These are phyloP conservation scores for Corapipo altera DNA, from an alignment of 2,113 vertebrate genomes.

Conservation along the genomic window DNA sequence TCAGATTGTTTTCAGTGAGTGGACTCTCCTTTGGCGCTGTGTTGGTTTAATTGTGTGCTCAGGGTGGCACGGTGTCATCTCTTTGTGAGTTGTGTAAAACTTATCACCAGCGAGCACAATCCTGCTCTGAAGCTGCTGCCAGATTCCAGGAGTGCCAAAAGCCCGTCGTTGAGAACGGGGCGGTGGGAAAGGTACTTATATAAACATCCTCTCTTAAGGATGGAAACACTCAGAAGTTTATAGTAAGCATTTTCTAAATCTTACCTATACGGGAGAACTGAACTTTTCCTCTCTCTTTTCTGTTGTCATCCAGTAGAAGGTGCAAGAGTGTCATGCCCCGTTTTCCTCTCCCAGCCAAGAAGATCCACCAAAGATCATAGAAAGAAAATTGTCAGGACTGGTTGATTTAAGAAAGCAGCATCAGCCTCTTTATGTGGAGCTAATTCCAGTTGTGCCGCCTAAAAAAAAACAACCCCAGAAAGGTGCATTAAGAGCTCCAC, in stretches of 20 bases:
- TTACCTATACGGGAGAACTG: fast-evolving
- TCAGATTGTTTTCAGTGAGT: background rate
- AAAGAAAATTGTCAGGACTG: background rate
- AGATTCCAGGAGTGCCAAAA: background rate
- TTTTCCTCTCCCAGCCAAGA: conserved; percentile 2
- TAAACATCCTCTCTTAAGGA: background rate
- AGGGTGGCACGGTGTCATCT: background rate
- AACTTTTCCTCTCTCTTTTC: background rate
- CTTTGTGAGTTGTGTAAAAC: background rate
- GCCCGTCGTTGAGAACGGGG: background rate
- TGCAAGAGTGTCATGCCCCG: conserved; percentile 40
- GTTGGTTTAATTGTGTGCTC: background rate
- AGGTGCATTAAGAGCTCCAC: background rate
- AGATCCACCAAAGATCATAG: background rate
- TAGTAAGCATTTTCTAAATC: background rate
- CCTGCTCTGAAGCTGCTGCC: background rate
- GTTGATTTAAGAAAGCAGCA: background rate
- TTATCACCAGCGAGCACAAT: background rate
- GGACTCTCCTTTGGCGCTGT: background rate
- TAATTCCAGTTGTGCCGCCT: conserved; percentile 1
- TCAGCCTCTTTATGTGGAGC: background rate
- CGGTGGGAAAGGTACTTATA: background rate
- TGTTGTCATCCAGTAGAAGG: conserved; percentile 64
- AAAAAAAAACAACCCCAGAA: background rate
- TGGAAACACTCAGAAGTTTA: background rate